A percentile compares a stretch with the other conserved stretches of the same genome.
Evolutionary conservation across 2,888 invertebrate species (phyloP).

Genomic region (Busseola fusca): DNA sequence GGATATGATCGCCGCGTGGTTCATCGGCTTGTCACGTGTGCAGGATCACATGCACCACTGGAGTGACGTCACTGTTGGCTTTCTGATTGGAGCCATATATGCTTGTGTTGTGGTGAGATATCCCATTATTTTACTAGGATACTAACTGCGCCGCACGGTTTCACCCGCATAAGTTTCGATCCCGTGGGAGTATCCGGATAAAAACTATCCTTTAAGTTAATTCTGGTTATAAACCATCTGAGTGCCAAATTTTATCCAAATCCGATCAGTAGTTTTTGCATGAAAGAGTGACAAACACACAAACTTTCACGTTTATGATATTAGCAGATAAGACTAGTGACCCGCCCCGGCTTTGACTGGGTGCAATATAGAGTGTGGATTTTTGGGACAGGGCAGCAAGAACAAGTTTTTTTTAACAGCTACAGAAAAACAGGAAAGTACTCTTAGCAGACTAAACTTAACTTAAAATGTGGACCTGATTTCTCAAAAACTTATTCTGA

Average conservation of each 20-base stretch:
- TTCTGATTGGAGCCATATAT: slow-evolving; percentile 88
- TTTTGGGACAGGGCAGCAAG: not conserved
- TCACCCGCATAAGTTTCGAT: no score
- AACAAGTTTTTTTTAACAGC: not conserved
- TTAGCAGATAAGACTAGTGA: no score
- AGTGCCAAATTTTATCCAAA: no score
- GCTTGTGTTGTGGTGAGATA: slow-evolving; percentile 87
- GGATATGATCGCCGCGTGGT: slow-evolving; percentile 91
- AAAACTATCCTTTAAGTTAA: no score
- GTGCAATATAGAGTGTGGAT: not conserved
- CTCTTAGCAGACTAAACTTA: not conserved
- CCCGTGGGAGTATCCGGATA: no score
- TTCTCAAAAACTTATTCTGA: no score
- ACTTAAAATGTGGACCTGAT: no score
- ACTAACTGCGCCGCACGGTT: not conserved
- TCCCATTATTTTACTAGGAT: not conserved
- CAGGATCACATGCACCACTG: slow-evolving; percentile 97
- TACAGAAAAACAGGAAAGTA: not conserved
- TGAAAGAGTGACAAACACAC: no score
- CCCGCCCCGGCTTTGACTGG: not conserved
- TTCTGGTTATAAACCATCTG: no score
- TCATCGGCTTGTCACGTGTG: slow-evolving; percentile 93
- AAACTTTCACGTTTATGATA: no score
- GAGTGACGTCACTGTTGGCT: slow-evolving; percentile 95
- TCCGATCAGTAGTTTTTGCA: no score